Conservation (phyloP, 2,113 vertebrate species). For the Dendrocopos noguchii region DNA sequence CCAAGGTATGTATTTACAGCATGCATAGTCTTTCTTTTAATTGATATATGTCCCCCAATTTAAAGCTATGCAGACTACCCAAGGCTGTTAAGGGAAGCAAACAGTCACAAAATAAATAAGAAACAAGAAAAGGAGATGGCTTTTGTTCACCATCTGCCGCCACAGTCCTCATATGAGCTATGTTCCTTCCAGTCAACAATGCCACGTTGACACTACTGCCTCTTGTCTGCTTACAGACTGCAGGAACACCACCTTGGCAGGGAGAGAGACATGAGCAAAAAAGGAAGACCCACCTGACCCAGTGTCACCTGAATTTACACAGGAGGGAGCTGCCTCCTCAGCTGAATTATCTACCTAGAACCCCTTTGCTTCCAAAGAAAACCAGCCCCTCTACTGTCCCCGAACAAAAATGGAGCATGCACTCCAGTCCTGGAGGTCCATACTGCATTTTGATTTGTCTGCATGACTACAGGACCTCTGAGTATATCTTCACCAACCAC, state of each 20-base stretch:
- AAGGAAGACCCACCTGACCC: conserved; percentile 2
- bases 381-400: background rate
- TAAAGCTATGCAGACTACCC: background rate
- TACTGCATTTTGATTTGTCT: background rate
- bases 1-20: conserved; percentile 40
- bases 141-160: background rate
- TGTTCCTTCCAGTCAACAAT: background rate
- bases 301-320: background rate
- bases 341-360: background rate
- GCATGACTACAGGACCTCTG: background rate
- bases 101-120: background rate
- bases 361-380: background rate
- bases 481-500: background rate
- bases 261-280: background rate
- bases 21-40: background rate
- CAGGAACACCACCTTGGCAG: background rate
- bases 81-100: background rate
- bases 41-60: background rate
- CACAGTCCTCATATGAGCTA: background rate
- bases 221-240: background rate
- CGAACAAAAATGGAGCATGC: background rate
- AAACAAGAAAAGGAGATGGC: background rate
- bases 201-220: background rate
- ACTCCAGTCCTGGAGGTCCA: background rate
- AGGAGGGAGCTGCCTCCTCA: background rate